phyloP scores from a whole-genome alignment of 2,888 invertebrate species.

The Drosophila imparisetae region DNA sequence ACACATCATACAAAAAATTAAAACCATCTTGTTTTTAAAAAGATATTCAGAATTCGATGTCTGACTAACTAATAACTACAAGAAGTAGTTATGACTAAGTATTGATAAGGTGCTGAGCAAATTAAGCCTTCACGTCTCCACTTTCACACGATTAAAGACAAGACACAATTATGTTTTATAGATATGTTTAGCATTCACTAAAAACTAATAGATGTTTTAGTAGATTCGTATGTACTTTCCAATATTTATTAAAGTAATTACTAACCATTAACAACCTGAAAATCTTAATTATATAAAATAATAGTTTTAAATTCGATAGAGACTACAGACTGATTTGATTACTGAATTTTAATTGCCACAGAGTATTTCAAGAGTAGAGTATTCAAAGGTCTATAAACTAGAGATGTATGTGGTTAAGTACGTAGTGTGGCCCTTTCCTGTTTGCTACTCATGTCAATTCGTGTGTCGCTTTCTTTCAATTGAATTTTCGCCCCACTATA shows the following conservation, averaged over 20 bases:
- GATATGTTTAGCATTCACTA: background rate
- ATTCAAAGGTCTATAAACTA: conserved; percentile 14
- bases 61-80: too few relatives aligned
- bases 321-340: background rate
- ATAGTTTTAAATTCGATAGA: background rate
- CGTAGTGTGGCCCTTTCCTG: conserved; percentile 46
- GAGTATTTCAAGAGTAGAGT: conserved; percentile 16
- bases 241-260: background rate
- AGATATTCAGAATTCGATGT: background rate
- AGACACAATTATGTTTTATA: background rate
- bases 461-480: conserved; percentile 76
- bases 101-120: background rate
- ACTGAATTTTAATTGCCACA: background rate
- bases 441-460: conserved; percentile 67
- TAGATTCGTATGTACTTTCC: background rate
- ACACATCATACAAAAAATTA: background rate
- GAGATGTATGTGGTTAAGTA: conserved; percentile 4
- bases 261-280: background rate
- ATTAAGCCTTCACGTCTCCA: background rate
- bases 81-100: background rate
- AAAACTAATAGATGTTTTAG: background rate
- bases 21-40: background rate
- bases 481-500: conserved; percentile 57
- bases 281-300: background rate
- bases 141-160: background rate